Base-by-base conservation (phyloP, 1,140 invertebrate genomes). In the Helicorthomorpha holstii region DNA sequence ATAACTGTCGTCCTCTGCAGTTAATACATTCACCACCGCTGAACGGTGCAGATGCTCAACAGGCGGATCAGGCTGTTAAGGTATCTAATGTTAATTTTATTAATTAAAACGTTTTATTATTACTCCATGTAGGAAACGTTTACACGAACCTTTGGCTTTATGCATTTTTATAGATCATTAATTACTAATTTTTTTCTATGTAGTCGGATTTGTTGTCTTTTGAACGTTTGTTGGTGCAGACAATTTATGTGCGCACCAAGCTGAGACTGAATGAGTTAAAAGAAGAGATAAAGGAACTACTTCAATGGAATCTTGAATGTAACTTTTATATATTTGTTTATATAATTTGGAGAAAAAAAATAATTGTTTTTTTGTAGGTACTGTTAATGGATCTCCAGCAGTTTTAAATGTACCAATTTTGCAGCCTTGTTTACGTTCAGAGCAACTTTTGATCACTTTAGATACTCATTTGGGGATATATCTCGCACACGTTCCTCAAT, bases 171-270 rank as follows among this genome's bases (percentile, higher is more conserved):
- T 41, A n/a, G n/a, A n/a, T n/a, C n/a, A n/a, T n/a, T n/a, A n/a
- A n/a, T n/a, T n/a, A n/a, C n/a, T 46, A 57, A 34, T 23, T 52
- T 38, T 52, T 50, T 41, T 54, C 47, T 27, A 61, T 61, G 27
- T 57, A 68, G 63, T 87, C 85, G 27, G 88, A 93, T 66, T 79
- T 87, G 56, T 71, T 96, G 1, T 95, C 90, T 1, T 86, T 98
- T 77, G 91, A 96, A 70, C 80, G 87, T 44, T 70, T 97, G 44
- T 70, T 98, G n/a, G 89, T 95, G n/a, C 88, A 95, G 61, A 97
- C 92, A 0, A 92, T 97, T 61, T 92, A 96, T 66, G 82, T 95
- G 25, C 74, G 94, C 53, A 91, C 89, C 0, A 76, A 82, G 49
- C 81, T 80, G 57, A 73, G 88, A 21, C 70, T 95, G 3, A 74